Base-by-base conservation (phyloP, 2,113 vertebrate species). In the Callaeas wilsoni region DNA sequence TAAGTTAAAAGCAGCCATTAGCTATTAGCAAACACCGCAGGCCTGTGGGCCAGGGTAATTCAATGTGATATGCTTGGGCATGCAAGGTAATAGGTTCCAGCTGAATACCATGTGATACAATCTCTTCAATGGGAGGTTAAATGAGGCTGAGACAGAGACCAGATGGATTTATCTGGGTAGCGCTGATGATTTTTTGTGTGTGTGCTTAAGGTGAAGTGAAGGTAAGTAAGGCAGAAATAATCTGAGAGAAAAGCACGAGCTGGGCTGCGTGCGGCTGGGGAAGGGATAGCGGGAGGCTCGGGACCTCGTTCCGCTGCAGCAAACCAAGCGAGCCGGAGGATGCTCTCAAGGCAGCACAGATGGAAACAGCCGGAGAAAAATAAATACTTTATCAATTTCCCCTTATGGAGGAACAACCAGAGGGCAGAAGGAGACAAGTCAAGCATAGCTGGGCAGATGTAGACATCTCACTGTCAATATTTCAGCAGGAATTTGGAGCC, bases 41-140 rank as follows among this genome's bases (percentile, higher is more conserved):
- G 95, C 87, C 96, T 11, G 33, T 4, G 39, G 95, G 91, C 84
- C 52, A 18, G 76, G 96, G 97, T 82, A 96, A 98, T 97, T 95
- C 97, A 94, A 71, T 96, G 74, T 53, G 97, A 97, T 95, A 50
- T 63, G 97, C 97, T 97, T 84, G 97, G 96, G 97, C 96, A 92
- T 89, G 96, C 93, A 44, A 60, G 94, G 96, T 97, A 96, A 97
- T 93, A 70, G 97, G 94, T 92, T 97, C 89, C 96, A 71, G 96
- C 96, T 64, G 93, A 95, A 56, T 18, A 37, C 80, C 96, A 94
- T 60, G 86, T 94, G 97, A 94, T 50, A 79, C 91, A n/a, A 33
- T 84, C 96, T 90, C 94, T 91, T 96, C 97, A 67, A 12, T 13
- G 93, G 89, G 92, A 96, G 62, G 57, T 76, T 89, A 94, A 97